Percentiles rank a stretch among this genome's conserved stretches.
These are phyloP conservation scores for Drosophila quinaria DNA, from an alignment of 2,888 invertebrate species.

Conservation along the genomic window DNA sequence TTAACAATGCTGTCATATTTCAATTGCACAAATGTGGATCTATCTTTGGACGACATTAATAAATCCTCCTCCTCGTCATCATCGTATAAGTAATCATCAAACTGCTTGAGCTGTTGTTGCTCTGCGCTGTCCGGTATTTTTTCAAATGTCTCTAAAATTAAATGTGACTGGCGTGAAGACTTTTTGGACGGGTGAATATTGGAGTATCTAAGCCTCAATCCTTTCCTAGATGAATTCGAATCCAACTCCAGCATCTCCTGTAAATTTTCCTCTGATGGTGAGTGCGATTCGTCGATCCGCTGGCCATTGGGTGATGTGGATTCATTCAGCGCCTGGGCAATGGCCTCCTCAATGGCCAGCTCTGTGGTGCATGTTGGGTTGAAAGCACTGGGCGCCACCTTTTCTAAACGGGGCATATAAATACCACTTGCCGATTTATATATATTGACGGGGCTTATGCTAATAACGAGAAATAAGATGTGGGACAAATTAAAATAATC, in stretches of 20 bases:
- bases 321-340: not conserved
- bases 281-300: not conserved
- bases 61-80: not conserved
- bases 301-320: not conserved
- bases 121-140: not conserved
- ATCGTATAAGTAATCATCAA: not conserved
- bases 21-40: not conserved
- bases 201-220: not conserved
- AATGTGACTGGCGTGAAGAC: not conserved
- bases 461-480: not conserved
- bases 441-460: conserved; percentile 30
- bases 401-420: conserved; percentile 32
- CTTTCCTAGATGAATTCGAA: too few species aligned
- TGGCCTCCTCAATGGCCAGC: conserved; percentile 7
- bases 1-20: not conserved
- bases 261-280: not conserved
- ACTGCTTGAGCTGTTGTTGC: not conserved
- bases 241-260: not conserved
- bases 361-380: conserved; percentile 9
- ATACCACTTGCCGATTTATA: conserved; percentile 14
- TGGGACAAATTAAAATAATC: not conserved
- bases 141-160: not conserved
- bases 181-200: not conserved
- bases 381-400: not conserved
- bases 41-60: not conserved